Evolutionary conservation across 2,797 vertebrate genomes (phyloP).

Genomic region (Neoniphon sammara): DNA sequence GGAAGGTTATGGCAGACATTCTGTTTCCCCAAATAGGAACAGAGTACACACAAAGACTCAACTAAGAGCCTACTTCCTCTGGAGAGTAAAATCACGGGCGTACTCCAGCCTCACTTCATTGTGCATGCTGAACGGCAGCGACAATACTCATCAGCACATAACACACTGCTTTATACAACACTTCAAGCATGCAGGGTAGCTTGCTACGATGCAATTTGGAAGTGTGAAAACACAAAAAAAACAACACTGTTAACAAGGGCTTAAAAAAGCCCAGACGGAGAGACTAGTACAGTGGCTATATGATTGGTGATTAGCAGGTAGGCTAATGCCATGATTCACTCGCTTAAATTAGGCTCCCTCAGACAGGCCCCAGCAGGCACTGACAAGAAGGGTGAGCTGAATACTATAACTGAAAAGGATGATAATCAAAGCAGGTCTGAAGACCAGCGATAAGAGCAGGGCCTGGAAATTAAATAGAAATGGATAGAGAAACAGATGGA

Average conservation of each 20-base stretch:
- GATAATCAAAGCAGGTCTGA: constrained; percentile 60
- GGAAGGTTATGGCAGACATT: not conserved
- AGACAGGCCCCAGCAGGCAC: constrained; percentile 47
- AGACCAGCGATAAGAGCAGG: constrained; percentile 13
- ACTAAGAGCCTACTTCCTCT: constrained; percentile 34
- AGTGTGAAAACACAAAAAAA: constrained; percentile 26
- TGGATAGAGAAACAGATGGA: not conserved
- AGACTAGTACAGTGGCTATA: constrained; percentile 22
- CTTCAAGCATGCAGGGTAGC: constrained; percentile 44
- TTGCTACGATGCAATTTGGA: constrained; percentile 54
- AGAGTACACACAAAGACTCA: not conserved
- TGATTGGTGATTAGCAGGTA: constrained; percentile 73
- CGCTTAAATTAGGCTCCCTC: constrained; percentile 70
- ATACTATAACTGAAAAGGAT: constrained; percentile 53
- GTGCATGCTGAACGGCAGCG: constrained; percentile 26
- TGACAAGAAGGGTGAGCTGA: constrained; percentile 26
- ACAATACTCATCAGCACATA: constrained; percentile 55
- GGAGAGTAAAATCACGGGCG: constrained; percentile 4
- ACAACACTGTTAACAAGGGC: constrained; percentile 52
- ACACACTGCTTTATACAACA: constrained; percentile 60
- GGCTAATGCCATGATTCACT: constrained; percentile 61
- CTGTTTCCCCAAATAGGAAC: constrained; percentile 13
- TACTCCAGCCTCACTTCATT: constrained; percentile 32
- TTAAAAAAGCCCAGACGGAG: constrained; percentile 52
- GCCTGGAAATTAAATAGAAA: no score